Evolutionary conservation across 2,797 vertebrate species (phyloP).

Genomic region (Siniperca undulata): DNA sequence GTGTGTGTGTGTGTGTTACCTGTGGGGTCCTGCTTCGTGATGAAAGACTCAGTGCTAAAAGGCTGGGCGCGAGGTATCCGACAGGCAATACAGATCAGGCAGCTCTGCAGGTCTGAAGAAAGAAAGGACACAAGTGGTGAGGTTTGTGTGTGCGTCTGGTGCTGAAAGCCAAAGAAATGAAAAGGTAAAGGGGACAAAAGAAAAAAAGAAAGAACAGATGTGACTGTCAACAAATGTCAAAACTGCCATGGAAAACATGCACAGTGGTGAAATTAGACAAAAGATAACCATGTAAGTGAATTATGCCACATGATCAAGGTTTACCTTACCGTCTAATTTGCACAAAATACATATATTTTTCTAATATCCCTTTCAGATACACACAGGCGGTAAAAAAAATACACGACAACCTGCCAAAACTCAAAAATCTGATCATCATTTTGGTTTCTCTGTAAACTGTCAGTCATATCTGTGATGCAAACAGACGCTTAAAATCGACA

Average conservation of each 20-base stretch:
- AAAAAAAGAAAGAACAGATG: background rate
- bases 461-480: background rate
- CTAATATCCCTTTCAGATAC: background rate
- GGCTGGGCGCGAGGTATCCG: slow-evolving; percentile 89
- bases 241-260: background rate
- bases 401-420: background rate
- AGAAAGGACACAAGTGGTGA: background rate
- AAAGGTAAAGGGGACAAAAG: background rate
- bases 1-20: slow-evolving; percentile 78
- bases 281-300: background rate
- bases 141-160: slow-evolving; percentile 2
- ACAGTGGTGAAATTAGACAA: background rate
- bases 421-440: background rate
- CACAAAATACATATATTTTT: background rate
- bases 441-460: background rate
- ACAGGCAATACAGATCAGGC: slow-evolving; percentile 95
- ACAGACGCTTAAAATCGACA: background rate
- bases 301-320: background rate
- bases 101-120: slow-evolving; percentile 91
- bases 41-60: slow-evolving; percentile 91
- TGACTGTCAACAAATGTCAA: background rate
- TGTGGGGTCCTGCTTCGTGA: slow-evolving; percentile 97
- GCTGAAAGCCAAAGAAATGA: background rate
- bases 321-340: no score
- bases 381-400: background rate